Conservation (phyloP, 2,113 vertebrate species). For the Saimiri boliviensis region DNA sequence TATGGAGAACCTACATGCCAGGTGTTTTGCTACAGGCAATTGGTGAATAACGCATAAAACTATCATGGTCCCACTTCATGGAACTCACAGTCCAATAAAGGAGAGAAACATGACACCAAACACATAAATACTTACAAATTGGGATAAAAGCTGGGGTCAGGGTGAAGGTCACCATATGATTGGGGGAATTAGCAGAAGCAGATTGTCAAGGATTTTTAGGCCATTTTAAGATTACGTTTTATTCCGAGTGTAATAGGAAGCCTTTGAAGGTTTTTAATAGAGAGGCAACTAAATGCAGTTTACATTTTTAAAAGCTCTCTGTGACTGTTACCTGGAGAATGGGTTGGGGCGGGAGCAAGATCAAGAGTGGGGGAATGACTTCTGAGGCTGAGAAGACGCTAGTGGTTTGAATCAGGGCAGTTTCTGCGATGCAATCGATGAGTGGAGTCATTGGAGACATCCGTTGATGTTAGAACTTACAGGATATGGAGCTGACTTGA, state of each 20-base stretch:
- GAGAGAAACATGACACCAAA: not conserved
- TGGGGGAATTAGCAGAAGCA: not conserved
- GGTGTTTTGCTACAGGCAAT: not conserved
- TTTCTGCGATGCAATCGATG: not conserved
- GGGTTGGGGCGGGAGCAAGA: not conserved
- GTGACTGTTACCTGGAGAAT: not conserved
- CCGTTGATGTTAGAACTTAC: not conserved
- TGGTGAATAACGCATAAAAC: not conserved
- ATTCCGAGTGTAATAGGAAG: not conserved
- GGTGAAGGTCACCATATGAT: not conserved
- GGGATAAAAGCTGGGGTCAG: not conserved
- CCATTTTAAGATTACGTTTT: conserved; percentile 29
- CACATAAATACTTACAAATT: not conserved
- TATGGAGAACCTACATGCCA: not conserved
- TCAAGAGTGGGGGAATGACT: not conserved
- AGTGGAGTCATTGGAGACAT: not conserved
- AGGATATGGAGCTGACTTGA: not conserved
- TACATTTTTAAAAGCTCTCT: not conserved
- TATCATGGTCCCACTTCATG: not conserved
- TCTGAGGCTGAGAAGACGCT: not conserved
- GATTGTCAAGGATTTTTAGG: not conserved
- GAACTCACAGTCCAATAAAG: not conserved
- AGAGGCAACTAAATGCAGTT: not conserved
- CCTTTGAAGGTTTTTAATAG: not conserved
- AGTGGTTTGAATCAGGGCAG: not conserved